Base-by-base conservation (phyloP, 2,888 invertebrate species). In the Lapara coniferarum region DNA sequence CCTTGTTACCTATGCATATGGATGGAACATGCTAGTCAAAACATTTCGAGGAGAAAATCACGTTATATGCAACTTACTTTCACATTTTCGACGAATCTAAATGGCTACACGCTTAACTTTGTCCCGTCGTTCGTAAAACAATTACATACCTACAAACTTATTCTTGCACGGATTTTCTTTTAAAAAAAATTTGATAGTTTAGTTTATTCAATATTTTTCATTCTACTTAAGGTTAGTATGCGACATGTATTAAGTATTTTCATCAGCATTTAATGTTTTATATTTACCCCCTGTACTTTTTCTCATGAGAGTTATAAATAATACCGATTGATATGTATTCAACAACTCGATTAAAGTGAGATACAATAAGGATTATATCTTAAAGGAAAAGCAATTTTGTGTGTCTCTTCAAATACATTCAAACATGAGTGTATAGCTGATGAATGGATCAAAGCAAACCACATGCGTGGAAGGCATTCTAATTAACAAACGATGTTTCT, bases 381-480 rank as follows among this genome's bases (percentile, higher is more conserved):
- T 56, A 56, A 56, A 25, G 25, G 56, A 19, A 56, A 56, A 56
- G 56, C 56, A 56, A 56, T 56, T 56, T 56, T 19, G 13, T 56
- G 25, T 56, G 6, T 25, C 55, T 10, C 25, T 1, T 3, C 6
- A 56, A 19, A 56, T 56, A 25, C 12, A 25, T 25, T 30, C 25
- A 19, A 25, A n/a, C 8, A 19, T 46, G 53, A 16, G 6, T 53
- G 53, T 16, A n/a, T 53, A 8, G 8, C 53, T 16, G 7, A 53
- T n/a, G 16, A 44, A 59, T 46, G 56, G 56, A 56, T 56, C 56
- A 56, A 56, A 56, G 56, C 25, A 10, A 30, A 19, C 10, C 16
- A 16, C 44, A 25, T 25, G 12, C 56, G 56, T 56, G 46, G 12
- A 59, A 59, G 16, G 46, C 16, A 46, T 59, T 59, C 59, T 59